Evolutionary conservation across 2,888 invertebrate species (phyloP).

Genomic region (Aphidius colemani): DNA sequence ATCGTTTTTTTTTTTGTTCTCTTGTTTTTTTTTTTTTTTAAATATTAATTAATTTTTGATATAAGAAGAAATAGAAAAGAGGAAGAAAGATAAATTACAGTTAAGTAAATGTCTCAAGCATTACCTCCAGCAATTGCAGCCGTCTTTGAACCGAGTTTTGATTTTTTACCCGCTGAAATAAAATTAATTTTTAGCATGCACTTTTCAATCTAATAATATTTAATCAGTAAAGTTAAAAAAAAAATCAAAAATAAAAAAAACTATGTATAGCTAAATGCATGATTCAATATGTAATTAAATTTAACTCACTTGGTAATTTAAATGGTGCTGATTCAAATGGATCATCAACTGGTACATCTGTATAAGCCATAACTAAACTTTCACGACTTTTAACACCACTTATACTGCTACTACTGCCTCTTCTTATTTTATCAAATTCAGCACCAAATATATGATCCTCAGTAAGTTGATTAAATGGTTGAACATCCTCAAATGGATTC

Average conservation of each 20-base stretch:
- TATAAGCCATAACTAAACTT: slow-evolving; percentile 70
- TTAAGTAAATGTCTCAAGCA: slow-evolving; percentile 55
- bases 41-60: slow-evolving; percentile 31
- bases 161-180: slow-evolving; percentile 57
- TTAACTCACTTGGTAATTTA: slow-evolving; percentile 68
- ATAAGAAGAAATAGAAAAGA: slow-evolving; percentile 33
- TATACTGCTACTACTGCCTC: slow-evolving; percentile 79
- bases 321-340: slow-evolving; percentile 86
- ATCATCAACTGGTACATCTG: slow-evolving; percentile 66
- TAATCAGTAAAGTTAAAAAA: slow-evolving; percentile 5
- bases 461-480: slow-evolving; percentile 73
- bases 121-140: slow-evolving; percentile 60
- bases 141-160: slow-evolving; percentile 56
- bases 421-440: slow-evolving; percentile 78
- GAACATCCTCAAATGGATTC: slow-evolving; percentile 82
- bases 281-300: slow-evolving; percentile 30
- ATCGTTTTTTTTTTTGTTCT: slow-evolving; percentile 9
- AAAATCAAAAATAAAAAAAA: slow-evolving; percentile 14
- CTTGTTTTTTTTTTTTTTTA: slow-evolving; percentile 23
- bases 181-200: slow-evolving; percentile 17
- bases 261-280: slow-evolving; percentile 1
- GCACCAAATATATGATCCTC: slow-evolving; percentile 83
- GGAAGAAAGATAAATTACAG: slow-evolving; percentile 37
- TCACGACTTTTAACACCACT: slow-evolving; percentile 73
- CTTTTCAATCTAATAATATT: background rate